phyloP scores from a whole-genome alignment of 2,797 vertebrate genomes.

The Sebastes baramenuke region DNA sequence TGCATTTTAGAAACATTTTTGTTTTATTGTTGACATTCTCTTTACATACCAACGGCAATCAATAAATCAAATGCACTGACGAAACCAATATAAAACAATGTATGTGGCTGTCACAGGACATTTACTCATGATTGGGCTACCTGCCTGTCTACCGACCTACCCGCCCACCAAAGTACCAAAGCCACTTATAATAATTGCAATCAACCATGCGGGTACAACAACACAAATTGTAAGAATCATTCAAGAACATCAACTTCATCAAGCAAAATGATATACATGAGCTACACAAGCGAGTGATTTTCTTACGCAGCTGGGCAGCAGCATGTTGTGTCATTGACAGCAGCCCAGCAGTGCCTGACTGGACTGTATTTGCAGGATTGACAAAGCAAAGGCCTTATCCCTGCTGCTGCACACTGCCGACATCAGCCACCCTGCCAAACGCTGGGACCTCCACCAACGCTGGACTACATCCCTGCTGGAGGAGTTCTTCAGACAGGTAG shows the following conservation, averaged over 20 bases:
- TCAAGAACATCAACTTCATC: no score
- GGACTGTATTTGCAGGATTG: slow-evolving; percentile 84
- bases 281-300: no score
- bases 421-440: slow-evolving; percentile 96
- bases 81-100: no score
- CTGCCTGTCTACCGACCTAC: no score
- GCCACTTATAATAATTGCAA: no score
- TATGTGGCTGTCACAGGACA: no score
- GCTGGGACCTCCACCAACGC: slow-evolving; percentile 91
- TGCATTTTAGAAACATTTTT: neutral
- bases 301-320: neutral
- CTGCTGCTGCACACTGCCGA: slow-evolving; percentile 95
- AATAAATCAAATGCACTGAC: neutral
- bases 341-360: neutral
- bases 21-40: neutral
- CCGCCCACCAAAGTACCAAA: no score
- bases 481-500: slow-evolving; percentile 97
- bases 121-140: no score
- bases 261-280: no score
- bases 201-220: no score
- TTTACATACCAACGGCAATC: neutral
- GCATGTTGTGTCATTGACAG: neutral
- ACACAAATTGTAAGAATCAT: no score
- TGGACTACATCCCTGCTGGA: slow-evolving; percentile 96
- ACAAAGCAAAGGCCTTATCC: slow-evolving; percentile 95